Evolutionary conservation across 1,140 invertebrate species (phyloP).

Genomic region (Drosophila seguyi): DNA sequence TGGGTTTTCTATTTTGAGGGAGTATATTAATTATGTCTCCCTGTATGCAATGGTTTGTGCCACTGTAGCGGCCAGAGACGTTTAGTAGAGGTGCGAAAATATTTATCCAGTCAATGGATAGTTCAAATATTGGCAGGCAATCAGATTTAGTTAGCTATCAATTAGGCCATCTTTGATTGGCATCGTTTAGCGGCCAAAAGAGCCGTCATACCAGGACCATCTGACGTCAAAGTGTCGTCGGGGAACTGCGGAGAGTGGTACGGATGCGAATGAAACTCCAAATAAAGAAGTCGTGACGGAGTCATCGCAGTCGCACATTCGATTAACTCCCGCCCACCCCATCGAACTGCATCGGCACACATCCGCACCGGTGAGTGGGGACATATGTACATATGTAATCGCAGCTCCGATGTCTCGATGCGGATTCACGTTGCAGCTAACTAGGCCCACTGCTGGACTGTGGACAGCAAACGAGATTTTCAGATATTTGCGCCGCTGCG

Average conservation of each 20-base stretch:
- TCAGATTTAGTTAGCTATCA: constrained; percentile 61
- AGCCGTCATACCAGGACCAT: constrained; percentile 52
- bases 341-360: constrained; percentile 6
- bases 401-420: not conserved
- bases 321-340: constrained; percentile 13
- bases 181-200: constrained; percentile 6
- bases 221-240: constrained; percentile 43
- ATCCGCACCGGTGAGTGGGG: constrained; percentile 6
- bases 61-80: constrained; percentile 7
- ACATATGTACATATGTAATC: constrained; percentile 19
- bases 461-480: constrained; percentile 39
- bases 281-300: constrained; percentile 22
- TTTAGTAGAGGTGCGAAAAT: constrained; percentile 60
- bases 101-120: constrained; percentile 50
- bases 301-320: not conserved
- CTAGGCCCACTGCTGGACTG: constrained; percentile 25
- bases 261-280: constrained; percentile 1
- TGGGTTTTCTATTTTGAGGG: too few relatives aligned
- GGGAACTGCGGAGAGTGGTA: constrained; percentile 17
- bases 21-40: too few relatives aligned
- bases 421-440: constrained; percentile 23
- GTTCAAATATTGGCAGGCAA: constrained; percentile 63
- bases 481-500: constrained; percentile 22
- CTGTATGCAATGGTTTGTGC: constrained; percentile 4
- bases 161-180: constrained; percentile 27